Evolutionary conservation across 2,888 invertebrate species (phyloP), one percentile per base, ranked within the genome.

Genomic region (Cephus runcator): DNA sequence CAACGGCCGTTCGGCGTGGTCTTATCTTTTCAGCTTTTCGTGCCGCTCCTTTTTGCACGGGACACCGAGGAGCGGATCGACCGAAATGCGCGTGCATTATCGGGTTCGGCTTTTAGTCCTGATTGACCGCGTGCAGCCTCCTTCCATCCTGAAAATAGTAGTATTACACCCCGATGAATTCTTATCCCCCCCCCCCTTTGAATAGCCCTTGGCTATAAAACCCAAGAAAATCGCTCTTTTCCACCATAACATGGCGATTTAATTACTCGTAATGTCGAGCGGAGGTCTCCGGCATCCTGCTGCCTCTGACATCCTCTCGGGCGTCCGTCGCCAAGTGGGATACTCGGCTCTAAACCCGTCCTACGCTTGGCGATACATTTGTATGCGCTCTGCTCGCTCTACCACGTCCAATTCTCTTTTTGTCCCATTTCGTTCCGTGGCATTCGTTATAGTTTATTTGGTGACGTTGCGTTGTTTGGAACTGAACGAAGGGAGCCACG

Each of bases 391-490:
- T 80, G 78, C 79, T 83, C 80, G 81, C 82, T 82, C 82, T 76
- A 75, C 75, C 80, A 75, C 78, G 77, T 79, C 75, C 81, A 78
- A 81, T 85, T 83, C 80, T 82, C 82, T 84, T 87, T 83, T 88
- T 83, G 81, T 81, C 81, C 79, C 77, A 74, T 86, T 85, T 84
- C 84, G 83, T 85, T 86, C 81, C 85, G 81, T 68, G 81, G 76
- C 73, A 77, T 76, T 84, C 81, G 84, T 84, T 85, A 82, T 84
- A 83, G 84, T 86, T 87, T 86, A 85, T 88, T 87, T 87, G 77
- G 79, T 81, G 79, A 81, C 80, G 80, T 40, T 33, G 56, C 80
- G 80, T 40, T 33, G 56, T 69, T 75, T 78, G 69, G 56, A n/a
- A 31, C 78, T 69, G 69, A 73, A 34, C 56, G 73, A 82, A 76